Base-by-base conservation (phyloP, 2,888 invertebrate genomes). In the Luperina nickerlii region DNA sequence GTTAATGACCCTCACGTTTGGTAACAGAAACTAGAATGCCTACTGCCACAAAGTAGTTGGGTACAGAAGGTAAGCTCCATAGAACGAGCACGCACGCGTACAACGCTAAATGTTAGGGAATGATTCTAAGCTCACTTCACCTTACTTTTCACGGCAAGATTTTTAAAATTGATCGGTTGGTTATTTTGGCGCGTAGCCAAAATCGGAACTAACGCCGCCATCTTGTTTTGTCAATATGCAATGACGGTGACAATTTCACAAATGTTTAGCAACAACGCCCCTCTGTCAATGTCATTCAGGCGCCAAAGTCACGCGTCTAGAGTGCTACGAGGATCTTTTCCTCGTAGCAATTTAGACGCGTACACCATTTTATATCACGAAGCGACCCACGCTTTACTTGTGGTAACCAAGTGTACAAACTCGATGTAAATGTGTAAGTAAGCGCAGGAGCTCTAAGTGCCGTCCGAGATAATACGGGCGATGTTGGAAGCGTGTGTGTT, bases 1-100 rank as follows among this genome's bases (percentile, higher is more conserved):
- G 67, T 75, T 88, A 87, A 83, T 83, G 79, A 72, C 79, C 67
- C 51, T 79, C 76, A 79, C 76, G 74, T 75, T 83, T 78, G 71
- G 67, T 73, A n/a, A 42, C 76, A 65, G 74, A 73, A 70, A 76
- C 63, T 79, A 51, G 74, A 75, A 85, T 78, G 71, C 62, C 74
- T 62, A 67, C 15, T 81, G n/a, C 6, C 18, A 42, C 20, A 24
- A 13, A n/a, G 32, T n/a, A 62, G 11, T 15, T 4, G 11, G 7
- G 18, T 2, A 0, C 11, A 60, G 8, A 81, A 81, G 51, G 18
- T 51, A 2, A 0, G 2, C 27, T 63, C 9, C 4, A n/a, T 32
- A 48, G 2, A 32, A 38, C 3, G 3, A 45, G 1, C 51, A 51
- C 18, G 18, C 18, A 57, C 18, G n/a, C 38, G 18, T n/a, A 70